phyloP scores from a whole-genome alignment of 2,888 invertebrate genomes.

The Coremacera marginata region DNA sequence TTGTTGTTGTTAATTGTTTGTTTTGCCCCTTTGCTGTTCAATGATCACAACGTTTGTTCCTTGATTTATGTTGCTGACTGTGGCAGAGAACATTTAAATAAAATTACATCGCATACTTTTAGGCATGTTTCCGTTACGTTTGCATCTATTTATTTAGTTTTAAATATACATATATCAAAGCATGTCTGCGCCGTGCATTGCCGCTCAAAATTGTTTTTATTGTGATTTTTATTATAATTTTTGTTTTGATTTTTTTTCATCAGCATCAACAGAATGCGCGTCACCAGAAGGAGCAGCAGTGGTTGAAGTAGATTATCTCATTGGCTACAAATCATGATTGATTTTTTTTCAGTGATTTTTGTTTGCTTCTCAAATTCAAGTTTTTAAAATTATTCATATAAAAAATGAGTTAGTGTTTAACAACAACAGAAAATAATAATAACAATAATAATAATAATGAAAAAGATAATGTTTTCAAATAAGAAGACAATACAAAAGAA shows the following conservation, averaged over 20 bases:
- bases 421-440: not conserved
- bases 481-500: constrained; percentile 43
- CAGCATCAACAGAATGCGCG: constrained; percentile 46
- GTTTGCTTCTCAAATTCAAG: constrained; percentile 35
- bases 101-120: not conserved
- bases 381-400: constrained; percentile 7
- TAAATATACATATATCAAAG: not conserved
- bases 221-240: constrained; percentile 15
- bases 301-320: constrained; percentile 68
- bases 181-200: not conserved
- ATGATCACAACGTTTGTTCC: too few species aligned
- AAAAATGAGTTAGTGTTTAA: constrained; percentile 17
- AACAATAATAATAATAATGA: constrained; percentile 16
- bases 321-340: constrained; percentile 60
- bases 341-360: constrained; percentile 52
- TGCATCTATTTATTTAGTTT: not conserved
- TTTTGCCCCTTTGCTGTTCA: not conserved
- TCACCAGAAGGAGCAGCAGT: constrained; percentile 66
- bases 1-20: not conserved
- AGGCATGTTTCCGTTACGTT: not conserved
- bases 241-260: constrained; percentile 30
- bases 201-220: not conserved
- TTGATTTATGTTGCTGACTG: too few species aligned
- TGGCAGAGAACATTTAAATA: not conserved
- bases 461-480: constrained; percentile 46